Evolutionary conservation across 2,113 vertebrate species (phyloP).

Genomic region (Fulmarus glacialis): DNA sequence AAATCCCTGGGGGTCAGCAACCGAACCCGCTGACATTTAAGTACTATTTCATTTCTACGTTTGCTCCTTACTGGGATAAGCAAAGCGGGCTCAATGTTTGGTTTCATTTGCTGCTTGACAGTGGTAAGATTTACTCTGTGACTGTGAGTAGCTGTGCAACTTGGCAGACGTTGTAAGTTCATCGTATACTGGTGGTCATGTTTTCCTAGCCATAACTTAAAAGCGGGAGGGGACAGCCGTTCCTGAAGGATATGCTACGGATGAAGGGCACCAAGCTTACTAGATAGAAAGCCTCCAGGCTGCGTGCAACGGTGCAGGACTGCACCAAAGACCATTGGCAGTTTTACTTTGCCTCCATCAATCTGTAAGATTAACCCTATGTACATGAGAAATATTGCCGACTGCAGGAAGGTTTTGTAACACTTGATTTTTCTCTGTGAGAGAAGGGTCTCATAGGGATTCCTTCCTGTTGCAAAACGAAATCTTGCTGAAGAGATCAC

Average conservation of each 20-base stretch:
- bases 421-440: rapidly evolving
- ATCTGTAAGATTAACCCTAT: neutral
- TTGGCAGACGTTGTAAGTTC: neutral
- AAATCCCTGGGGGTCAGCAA: neutral
- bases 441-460: rapidly evolving
- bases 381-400: rapidly evolving
- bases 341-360: neutral
- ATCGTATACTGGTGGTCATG: neutral
- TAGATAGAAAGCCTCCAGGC: neutral
- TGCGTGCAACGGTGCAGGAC: rapidly evolving
- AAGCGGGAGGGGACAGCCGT: neutral
- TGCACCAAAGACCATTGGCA: neutral
- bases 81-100: rapidly evolving
- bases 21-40: rapidly evolving
- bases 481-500: neutral
- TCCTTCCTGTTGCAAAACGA: neutral
- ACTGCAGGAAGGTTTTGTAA: neutral
- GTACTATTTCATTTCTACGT: rapidly evolving
- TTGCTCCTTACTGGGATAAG: neutral
- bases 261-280: neutral
- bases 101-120: neutral
- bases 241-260: neutral
- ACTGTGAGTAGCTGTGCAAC: neutral
- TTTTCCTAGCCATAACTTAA: neutral
- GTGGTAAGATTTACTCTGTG: neutral